These are phyloP conservation scores for Bujurquina vittata DNA, from an alignment of 2,113 vertebrate genomes.

Conservation along the genomic window DNA sequence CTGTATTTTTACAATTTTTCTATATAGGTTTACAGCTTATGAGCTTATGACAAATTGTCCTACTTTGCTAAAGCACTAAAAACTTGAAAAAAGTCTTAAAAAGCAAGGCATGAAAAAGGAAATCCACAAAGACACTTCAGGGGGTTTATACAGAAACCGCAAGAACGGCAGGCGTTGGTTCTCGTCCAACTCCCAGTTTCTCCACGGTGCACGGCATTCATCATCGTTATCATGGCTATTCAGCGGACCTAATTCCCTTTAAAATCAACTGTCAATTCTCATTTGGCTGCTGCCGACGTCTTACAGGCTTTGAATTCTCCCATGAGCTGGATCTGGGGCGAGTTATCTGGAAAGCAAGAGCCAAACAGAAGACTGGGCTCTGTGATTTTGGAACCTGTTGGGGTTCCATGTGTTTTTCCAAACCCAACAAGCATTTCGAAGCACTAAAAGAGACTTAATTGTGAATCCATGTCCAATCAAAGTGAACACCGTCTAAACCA, in stretches of 20 bases:
- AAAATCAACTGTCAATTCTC: conserved; percentile 75
- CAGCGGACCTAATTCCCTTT: conserved; percentile 66
- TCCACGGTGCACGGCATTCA: conserved; percentile 69
- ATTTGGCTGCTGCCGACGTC: conserved; percentile 64
- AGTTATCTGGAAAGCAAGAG: conserved; percentile 55
- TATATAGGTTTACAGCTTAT: neutral
- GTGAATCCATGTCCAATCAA: conserved; percentile 72
- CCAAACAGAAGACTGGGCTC: conserved; percentile 25
- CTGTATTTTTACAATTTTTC: neutral
- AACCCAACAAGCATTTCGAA: conserved; percentile 27
- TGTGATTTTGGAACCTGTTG: conserved; percentile 23
- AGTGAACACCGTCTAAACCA: conserved; percentile 68
- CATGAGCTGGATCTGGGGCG: conserved; percentile 52
- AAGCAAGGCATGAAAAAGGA: conserved; percentile 18
- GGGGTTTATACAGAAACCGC: conserved; percentile 49
- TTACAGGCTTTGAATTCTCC: conserved; percentile 69
- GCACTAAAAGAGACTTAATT: conserved; percentile 75
- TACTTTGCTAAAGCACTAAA: conserved; percentile 1
- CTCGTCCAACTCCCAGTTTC: conserved; percentile 67
- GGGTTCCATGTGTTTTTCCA: conserved; percentile 36
- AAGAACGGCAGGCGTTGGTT: conserved; percentile 63
- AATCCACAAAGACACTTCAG: conserved; percentile 52
- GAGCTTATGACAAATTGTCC: conserved; percentile 34
- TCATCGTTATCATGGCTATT: conserved; percentile 73
- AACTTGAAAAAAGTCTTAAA: conserved; percentile 29